Conservation (phyloP, 2,888 invertebrate genomes). For the Spisula solida region DNA sequence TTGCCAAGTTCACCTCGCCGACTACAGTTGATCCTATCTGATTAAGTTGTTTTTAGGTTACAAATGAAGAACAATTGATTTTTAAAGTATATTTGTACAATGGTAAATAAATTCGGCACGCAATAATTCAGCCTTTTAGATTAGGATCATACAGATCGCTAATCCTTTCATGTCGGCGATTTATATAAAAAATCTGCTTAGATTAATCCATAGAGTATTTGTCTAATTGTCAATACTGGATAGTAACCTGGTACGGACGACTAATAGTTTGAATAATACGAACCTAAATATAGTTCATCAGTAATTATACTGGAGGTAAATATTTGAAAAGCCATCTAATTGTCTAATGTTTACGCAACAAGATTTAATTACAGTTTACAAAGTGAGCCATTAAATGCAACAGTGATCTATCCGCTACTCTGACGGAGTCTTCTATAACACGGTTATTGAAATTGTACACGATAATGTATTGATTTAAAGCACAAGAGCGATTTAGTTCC, state of each 20-base stretch:
- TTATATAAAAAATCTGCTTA: conserved; percentile 5
- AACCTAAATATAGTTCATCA: not conserved
- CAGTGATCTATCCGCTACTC: not conserved
- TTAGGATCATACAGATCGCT: not conserved
- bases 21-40: no score
- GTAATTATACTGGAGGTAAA: conserved; percentile 10
- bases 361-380: conserved; percentile 28
- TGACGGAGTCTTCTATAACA: not conserved
- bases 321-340: conserved; percentile 12
- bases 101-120: conserved; percentile 16
- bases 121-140: not conserved
- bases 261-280: not conserved
- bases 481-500: not conserved
- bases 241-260: conserved; percentile 14
- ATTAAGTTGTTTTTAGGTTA: not conserved
- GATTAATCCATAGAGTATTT: conserved; percentile 19
- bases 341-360: conserved; percentile 31
- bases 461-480: conserved; percentile 6
- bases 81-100: not conserved
- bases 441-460: not conserved
- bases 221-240: conserved; percentile 4
- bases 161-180: not conserved
- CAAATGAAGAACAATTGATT: conserved; percentile 8
- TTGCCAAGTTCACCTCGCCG: no score
- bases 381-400: not conserved